A percentile compares a stretch with the other conserved stretches of the same genome.
Conservation (phyloP, 1,140 invertebrate species). For the Pteromalus puparum region DNA sequence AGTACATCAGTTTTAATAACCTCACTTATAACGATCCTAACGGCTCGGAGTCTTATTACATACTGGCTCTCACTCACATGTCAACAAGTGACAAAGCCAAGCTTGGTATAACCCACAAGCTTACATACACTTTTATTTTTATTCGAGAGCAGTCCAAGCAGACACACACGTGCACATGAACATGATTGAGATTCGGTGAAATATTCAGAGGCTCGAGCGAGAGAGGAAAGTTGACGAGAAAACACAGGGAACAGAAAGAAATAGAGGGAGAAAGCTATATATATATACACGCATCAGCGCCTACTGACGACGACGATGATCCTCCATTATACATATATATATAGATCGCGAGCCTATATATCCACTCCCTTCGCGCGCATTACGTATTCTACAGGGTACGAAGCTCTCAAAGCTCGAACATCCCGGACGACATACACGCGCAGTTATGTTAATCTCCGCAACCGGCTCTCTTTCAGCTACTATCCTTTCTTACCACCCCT, state of each 20-base stretch:
- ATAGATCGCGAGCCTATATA: neutral
- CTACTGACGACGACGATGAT: neutral
- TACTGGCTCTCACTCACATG: too few species aligned
- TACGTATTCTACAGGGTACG: slow-evolving; percentile 58
- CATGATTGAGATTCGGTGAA: slow-evolving; percentile 39
- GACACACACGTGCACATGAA: neutral
- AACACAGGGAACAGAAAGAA: neutral
- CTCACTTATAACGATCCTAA: too few species aligned
- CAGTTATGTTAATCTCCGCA: slow-evolving; percentile 60
- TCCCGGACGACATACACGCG: slow-evolving; percentile 56
- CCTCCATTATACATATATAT: neutral
- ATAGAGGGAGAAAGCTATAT: too few species aligned
- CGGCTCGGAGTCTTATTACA: too few species aligned
- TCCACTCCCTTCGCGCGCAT: slow-evolving; percentile 48
- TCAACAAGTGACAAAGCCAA: too few species aligned
- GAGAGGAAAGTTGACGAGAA: slow-evolving; percentile 36
- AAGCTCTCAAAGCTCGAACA: slow-evolving; percentile 59
- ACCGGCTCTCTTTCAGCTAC: slow-evolving; percentile 42
- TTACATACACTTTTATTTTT: slow-evolving; percentile 43
- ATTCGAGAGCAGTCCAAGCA: neutral
- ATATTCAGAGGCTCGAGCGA: slow-evolving; percentile 40
- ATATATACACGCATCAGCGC: neutral
- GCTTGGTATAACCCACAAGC: too few species aligned
- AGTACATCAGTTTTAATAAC: too few species aligned
- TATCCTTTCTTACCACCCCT: neutral